These are phyloP conservation scores for Crocallis elinguaria DNA, from an alignment of 2,888 invertebrate species.

Conservation along the genomic window DNA sequence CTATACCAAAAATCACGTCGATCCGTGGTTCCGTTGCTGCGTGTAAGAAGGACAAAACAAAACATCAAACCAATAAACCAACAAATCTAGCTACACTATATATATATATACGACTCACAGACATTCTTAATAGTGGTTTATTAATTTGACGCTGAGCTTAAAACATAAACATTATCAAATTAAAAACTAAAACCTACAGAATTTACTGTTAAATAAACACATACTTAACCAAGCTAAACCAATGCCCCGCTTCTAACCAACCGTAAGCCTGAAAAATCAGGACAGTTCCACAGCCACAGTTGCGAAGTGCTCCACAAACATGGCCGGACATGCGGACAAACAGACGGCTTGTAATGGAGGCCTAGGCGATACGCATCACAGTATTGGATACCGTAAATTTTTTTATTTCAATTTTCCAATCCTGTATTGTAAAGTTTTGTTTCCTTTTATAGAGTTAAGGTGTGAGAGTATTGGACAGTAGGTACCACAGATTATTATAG, in stretches of 20 bases:
- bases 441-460: neutral
- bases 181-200: no score
- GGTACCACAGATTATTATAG: neutral
- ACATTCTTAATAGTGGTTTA: no score
- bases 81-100: no score
- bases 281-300: conserved; percentile 14
- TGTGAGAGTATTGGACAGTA: neutral
- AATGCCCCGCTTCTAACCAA: neutral
- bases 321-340: conserved; percentile 41
- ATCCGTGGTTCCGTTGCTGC: no score
- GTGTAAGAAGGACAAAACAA: no score
- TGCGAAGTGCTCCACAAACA: conserved; percentile 45
- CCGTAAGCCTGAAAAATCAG: conserved; percentile 29
- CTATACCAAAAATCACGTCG: no score
- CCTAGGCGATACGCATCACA: neutral
- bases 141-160: no score
- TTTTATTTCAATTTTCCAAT: conserved; percentile 6
- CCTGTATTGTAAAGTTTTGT: neutral
- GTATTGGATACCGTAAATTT: neutral
- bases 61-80: no score
- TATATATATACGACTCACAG: no score
- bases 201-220: neutral
- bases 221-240: neutral
- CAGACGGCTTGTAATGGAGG: conserved; percentile 30
- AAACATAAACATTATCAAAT: no score